Base-by-base conservation (phyloP, 1,140 invertebrate genomes). In the Drosophila malerkotliana region DNA sequence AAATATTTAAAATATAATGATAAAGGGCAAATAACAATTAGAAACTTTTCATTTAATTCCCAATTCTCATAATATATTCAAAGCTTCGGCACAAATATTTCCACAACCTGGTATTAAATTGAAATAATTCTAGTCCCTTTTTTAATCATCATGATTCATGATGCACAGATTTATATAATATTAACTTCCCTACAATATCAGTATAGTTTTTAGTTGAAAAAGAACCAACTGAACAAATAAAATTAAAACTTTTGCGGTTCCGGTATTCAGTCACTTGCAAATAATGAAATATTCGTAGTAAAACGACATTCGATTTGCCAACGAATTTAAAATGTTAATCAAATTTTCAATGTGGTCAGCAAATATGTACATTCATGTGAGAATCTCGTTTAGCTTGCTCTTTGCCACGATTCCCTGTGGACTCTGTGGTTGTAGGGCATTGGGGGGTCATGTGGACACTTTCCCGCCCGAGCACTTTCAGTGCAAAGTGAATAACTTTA, bases 401-500 rank as follows among this genome's bases (percentile, higher is more conserved):
- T 14, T 30, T 44, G 4, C 44, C 41, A 44, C 41, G 41, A 24
- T 10, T 47, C 44, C 44, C 44, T 18, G 7, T 4, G 18, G 44
- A 21, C 4, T 47, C 14, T 14, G 10, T 15, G 41, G 14, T n/a
- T 7, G 15, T 6, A 28, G 44, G 57, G 30, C 14, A 8, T 24
- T n/a, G 58, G 12, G n/a, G 34, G n/a, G 24, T 51, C 26, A 26
- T 41, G 26, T n/a, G 37, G 18, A 24, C 41, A 56, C 56, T 62
- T 63, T 58, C 32, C 14, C 57, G 32, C 34, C 58, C 34, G 69
- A 69, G 49, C 39, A 64, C 44, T 71, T 76, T 72, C 59, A 82
- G 79, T 82, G 67, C 60, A 34, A 87, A 81, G 28, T 44, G 59
- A 74, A 73, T 87, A 54, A 18, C 55, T 60, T 58, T 52, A 47